Evolutionary conservation across 2,888 invertebrate species (phyloP), one percentile per base, ranked within the genome.

Genomic region (Andrena bucephala): DNA sequence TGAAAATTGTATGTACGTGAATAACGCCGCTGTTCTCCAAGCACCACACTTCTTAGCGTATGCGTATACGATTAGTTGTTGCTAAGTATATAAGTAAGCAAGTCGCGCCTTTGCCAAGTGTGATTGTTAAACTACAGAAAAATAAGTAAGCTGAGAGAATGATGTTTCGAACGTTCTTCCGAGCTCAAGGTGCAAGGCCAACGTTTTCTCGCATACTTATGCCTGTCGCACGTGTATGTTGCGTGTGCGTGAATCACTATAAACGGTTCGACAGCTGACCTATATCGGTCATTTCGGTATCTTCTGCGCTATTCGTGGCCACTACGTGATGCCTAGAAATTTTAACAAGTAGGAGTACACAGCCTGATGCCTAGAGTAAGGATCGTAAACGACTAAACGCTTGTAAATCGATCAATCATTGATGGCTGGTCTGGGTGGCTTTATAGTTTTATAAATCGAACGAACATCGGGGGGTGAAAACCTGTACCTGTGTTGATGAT

Each of bases 211-310:
- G 24, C 76, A 84, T 27, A 85, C 85, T 87, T 87, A 70, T 83
- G 57, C 24, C 24, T 24, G 42, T 42, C 42, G 42, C 42, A 42
- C 42, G 42, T 42, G 16, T 42, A 42, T 1, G 42, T 42, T 54
- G 24, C 20, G 54, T 54, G 80, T 80, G 81, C 86, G 81, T 82
- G 79, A 72, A 85, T 73, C 82, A 91, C 91, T 92, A 93, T 91
- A 92, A 91, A 87, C 87, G 90, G 80, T 90, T 90, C 33, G 90
- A 82, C 83, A 92, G 77, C 59, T 92, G 92, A 57, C 89, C 92
- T 31, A 92, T 90, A 71, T 93, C 94, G 90, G 93, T 92, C 93
- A 94, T 93, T 76, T 94, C 92, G 31, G 92, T 89, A 79, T 94
- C 93, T 57, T 93, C 93, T 73, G 90, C 78, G 75, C 86, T 92